Evolutionary conservation across 2,113 vertebrate genomes (phyloP).

Genomic region (Tretioscincus oriximinensis): DNA sequence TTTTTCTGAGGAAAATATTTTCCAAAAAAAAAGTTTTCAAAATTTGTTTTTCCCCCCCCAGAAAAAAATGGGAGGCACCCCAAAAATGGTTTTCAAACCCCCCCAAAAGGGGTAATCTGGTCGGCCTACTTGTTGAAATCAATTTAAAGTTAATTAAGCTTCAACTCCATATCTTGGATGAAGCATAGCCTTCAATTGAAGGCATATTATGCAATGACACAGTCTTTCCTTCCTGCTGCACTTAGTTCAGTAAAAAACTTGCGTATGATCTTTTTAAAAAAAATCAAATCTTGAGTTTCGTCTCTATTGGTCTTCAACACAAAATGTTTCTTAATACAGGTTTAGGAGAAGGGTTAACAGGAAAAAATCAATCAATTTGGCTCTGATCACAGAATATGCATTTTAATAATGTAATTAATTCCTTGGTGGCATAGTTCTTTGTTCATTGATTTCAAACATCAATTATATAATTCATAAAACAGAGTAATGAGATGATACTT

Average conservation of each 20-base stretch:
- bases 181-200: not conserved
- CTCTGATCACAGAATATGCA: not conserved
- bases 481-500: slow-evolving; percentile 27
- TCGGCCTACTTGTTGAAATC: not conserved
- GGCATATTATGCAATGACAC: not conserved
- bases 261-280: not conserved
- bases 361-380: slow-evolving; percentile 16
- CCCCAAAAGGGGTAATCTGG: too few species aligned
- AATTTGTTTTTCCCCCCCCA: too few species aligned
- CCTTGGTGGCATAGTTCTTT: slow-evolving; percentile 34
- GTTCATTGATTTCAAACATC: slow-evolving; percentile 41
- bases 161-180: not conserved
- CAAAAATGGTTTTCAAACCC: too few species aligned
- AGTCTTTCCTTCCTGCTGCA: not conserved
- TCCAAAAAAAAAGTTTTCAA: too few species aligned
- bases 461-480: slow-evolving; percentile 22
- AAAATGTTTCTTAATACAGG: not conserved
- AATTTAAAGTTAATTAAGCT: not conserved
- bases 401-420: slow-evolving; percentile 30
- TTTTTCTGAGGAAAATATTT: too few species aligned
- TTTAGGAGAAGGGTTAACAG: not conserved
- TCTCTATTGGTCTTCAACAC: slow-evolving; percentile 20
- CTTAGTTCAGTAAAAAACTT: not conserved
- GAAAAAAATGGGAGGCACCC: too few species aligned
- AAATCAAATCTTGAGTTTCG: not conserved